phyloP scores from a whole-genome alignment of 2,888 invertebrate species.

The Mesorhabditis spiculigera region DNA sequence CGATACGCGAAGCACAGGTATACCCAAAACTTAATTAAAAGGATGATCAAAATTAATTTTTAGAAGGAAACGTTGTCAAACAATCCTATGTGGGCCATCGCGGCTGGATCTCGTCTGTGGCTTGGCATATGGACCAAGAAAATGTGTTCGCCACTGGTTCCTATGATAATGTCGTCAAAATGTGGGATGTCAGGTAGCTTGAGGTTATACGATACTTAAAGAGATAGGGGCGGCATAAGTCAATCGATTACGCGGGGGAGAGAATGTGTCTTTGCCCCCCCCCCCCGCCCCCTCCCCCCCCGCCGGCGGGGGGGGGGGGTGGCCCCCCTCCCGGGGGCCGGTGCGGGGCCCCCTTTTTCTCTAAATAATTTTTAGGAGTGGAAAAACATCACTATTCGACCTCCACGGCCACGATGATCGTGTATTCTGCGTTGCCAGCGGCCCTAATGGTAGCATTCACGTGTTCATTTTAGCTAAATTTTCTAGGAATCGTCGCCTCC shows the following conservation, averaged over 20 bases:
- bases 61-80: constrained; percentile 74
- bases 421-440: constrained; percentile 89
- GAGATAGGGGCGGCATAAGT: too few relatives aligned
- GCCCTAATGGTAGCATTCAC: constrained; percentile 68
- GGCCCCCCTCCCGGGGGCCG: too few relatives aligned
- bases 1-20: constrained; percentile 77
- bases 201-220: background rate
- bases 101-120: constrained; percentile 85
- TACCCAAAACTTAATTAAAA: constrained; percentile 2
- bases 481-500: constrained; percentile 72
- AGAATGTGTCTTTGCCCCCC: background rate
- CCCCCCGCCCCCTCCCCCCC: background rate
- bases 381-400: constrained; percentile 85
- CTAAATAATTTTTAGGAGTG: constrained; percentile 64
- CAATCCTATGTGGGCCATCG: constrained; percentile 79
- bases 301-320: too few relatives aligned
- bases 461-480: background rate
- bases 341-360: background rate
- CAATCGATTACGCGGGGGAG: too few relatives aligned
- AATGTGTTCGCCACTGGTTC: constrained; percentile 86
- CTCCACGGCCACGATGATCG: constrained; percentile 86
- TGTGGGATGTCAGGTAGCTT: constrained; percentile 77
- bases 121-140: constrained; percentile 80
- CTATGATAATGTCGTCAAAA: constrained; percentile 83
- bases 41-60: constrained; percentile 12